A percentile compares a stretch with the other conserved stretches of the same genome.
These are phyloP conservation scores for Murina feae DNA, from an alignment of 2,113 vertebrate species.

Conservation along the genomic window DNA sequence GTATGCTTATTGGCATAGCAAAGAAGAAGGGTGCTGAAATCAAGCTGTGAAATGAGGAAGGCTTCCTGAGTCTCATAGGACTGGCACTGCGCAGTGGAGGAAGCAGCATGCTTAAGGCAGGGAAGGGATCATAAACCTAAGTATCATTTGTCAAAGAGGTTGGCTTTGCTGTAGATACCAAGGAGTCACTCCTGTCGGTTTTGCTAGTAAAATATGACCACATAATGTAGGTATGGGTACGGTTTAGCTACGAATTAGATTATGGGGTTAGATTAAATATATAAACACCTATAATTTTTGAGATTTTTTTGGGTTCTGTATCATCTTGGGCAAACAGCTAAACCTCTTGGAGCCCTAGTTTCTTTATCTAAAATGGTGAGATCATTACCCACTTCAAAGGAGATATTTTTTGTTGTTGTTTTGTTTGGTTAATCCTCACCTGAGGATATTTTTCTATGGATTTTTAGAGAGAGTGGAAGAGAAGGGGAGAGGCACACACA, in stretches of 20 bases:
- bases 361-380: background rate
- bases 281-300: background rate
- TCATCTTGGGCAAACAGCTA: background rate
- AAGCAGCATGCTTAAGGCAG: background rate
- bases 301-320: background rate
- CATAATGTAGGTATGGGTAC: background rate
- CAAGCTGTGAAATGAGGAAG: background rate
- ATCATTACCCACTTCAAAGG: background rate
- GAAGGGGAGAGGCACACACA: too few species aligned
- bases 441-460: too few species aligned
- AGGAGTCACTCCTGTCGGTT: background rate
- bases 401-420: background rate
- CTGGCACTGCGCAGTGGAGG: background rate
- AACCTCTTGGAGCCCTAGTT: background rate
- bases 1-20: background rate
- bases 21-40: background rate
- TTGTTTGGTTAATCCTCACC: too few species aligned
- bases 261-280: background rate
- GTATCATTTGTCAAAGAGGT: background rate
- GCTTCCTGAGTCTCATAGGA: background rate
- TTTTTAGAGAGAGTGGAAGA: too few species aligned
- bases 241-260: background rate
- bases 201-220: background rate
- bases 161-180: background rate
- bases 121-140: background rate